A percentile compares a stretch with the other conserved stretches of the same genome.
Conservation (phyloP, 1,140 invertebrate genomes). For the Phthorimaea operculella region DNA sequence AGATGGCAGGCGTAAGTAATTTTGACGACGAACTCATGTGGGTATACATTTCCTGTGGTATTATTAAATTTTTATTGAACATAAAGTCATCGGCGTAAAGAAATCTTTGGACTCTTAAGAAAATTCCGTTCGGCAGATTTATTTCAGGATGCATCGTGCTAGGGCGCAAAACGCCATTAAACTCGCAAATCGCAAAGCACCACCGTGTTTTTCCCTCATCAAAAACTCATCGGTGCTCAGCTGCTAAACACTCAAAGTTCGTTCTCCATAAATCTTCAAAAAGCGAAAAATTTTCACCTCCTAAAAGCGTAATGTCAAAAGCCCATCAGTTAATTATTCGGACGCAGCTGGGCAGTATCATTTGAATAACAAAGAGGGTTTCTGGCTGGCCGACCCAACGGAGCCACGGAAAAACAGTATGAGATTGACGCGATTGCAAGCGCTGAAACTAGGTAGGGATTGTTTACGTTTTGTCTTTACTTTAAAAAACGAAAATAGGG, state of each 20-base stretch:
- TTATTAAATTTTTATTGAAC: too few relatives aligned
- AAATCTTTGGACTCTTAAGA: too few relatives aligned
- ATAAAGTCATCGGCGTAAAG: too few relatives aligned
- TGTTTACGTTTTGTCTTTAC: too few relatives aligned
- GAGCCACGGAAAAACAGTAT: neutral
- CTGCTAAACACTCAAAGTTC: neutral
- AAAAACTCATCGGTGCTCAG: too few relatives aligned
- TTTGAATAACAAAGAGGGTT: neutral
- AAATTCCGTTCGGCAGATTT: too few relatives aligned
- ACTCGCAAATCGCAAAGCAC: too few relatives aligned
- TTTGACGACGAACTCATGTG: neutral
- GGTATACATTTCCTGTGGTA: neutral
- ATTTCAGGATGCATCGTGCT: too few relatives aligned
- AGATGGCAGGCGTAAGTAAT: neutral
- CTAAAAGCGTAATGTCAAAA: conserved; percentile 1
- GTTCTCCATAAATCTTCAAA: neutral
- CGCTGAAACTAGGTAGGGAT: too few relatives aligned
- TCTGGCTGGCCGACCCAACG: neutral
- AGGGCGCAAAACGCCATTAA: too few relatives aligned
- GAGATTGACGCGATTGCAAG: neutral
- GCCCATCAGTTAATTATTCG: conserved; percentile 1
- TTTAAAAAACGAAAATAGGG: too few relatives aligned
- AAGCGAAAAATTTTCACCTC: neutral
- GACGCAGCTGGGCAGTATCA: neutral
- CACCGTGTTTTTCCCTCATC: too few relatives aligned